A percentile compares a stretch with the other conserved stretches of the same genome.
Evolutionary conservation across 2,113 vertebrate genomes (phyloP).

Genomic region (Calonectris borealis): DNA sequence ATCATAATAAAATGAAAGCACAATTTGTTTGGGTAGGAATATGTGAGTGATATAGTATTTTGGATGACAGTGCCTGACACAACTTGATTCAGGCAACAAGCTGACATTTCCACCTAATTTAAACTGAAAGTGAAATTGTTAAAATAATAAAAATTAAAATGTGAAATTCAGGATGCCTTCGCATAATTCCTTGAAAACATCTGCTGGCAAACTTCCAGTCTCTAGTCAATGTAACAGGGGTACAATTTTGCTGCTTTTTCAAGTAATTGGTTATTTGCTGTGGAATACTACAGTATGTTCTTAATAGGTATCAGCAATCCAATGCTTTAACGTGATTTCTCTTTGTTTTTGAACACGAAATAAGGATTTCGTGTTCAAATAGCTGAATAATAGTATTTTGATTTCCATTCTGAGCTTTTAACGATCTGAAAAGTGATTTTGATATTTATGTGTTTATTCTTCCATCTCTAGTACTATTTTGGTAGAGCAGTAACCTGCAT

Average conservation of each 20-base stretch:
- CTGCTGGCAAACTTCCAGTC: background rate
- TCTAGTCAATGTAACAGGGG: accelerated
- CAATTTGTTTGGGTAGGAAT: background rate
- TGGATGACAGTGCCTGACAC: background rate
- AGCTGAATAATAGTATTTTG: background rate
- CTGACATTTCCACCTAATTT: background rate
- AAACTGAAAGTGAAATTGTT: background rate
- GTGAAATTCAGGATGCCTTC: background rate
- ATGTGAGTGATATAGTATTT: background rate
- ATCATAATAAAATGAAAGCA: background rate
- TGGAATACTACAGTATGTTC: background rate
- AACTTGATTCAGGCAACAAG: background rate
- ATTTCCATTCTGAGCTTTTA: background rate
- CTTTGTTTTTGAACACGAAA: background rate
- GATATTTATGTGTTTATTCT: background rate
- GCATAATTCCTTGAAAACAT: background rate
- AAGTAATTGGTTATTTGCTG: background rate
- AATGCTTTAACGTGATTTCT: background rate
- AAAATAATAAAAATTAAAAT: background rate
- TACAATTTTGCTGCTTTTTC: background rate
- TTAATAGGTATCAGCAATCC: background rate
- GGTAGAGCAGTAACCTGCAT: background rate
- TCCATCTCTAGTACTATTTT: background rate
- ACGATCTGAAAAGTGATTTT: background rate
- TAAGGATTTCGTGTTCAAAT: background rate